Evolutionary conservation across 2,888 invertebrate genomes (phyloP).

Genomic region (Liposcelis brunnea): DNA sequence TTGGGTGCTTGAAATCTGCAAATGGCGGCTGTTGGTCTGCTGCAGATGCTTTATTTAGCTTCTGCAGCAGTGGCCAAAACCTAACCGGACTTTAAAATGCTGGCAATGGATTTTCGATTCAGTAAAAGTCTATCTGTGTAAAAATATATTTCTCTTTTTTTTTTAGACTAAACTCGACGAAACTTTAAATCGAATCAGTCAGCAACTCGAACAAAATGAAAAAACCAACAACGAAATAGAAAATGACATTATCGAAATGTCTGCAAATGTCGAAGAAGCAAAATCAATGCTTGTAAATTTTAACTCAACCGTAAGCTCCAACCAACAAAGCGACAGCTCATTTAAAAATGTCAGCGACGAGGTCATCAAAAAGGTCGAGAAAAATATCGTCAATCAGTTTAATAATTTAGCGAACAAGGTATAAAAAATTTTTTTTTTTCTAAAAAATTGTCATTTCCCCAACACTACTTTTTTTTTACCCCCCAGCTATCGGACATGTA

Average conservation of each 20-base stretch:
- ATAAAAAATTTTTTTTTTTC: slow-evolving; percentile 13
- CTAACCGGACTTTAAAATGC: too few species aligned
- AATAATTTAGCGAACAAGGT: slow-evolving; percentile 18
- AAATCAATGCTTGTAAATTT: slow-evolving; percentile 20
- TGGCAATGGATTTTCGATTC: too few species aligned
- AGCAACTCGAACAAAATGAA: slow-evolving; percentile 19
- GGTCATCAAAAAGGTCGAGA: slow-evolving; percentile 1
- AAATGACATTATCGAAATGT: slow-evolving; percentile 23
- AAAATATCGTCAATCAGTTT: background rate
- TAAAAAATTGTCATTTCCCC: slow-evolving; percentile 8
- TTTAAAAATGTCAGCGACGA: background rate
- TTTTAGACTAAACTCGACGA: slow-evolving; percentile 19
- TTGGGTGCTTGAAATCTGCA: too few species aligned
- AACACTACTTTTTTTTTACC: too few species aligned
- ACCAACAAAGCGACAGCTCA: slow-evolving; percentile 18
- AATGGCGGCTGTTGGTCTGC: too few species aligned
- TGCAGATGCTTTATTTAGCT: too few species aligned
- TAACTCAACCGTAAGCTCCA: slow-evolving; percentile 21
- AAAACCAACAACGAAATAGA: slow-evolving; percentile 20
- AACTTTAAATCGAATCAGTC: slow-evolving; percentile 23
- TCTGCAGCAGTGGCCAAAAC: too few species aligned
- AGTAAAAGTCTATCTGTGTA: too few species aligned
- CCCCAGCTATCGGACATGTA: slow-evolving; percentile 45
- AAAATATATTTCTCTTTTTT: background rate
- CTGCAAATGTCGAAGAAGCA: slow-evolving; percentile 25